Base-by-base conservation (phyloP, 2,797 vertebrate species). In the Limosa lapponica region DNA sequence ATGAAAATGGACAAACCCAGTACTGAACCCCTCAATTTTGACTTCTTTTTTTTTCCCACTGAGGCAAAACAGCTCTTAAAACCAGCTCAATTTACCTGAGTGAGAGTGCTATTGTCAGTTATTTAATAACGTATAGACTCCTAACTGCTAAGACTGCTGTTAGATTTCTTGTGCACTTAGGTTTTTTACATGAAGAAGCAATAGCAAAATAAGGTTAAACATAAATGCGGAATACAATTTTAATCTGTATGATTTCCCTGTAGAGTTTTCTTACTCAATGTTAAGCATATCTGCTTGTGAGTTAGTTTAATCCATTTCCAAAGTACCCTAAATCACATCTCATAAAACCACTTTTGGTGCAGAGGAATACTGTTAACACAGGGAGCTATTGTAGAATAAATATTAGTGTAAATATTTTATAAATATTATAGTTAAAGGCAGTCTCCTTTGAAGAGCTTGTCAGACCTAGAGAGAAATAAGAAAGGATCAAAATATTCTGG, bases 381-480 rank as follows among this genome's bases (percentile, higher is more conserved):
- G 70, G 92, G 90, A 93, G 83, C 86, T 97, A 82, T 54, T 62
- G 73, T 13, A 95, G 92, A 44, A n/a, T 72, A 91, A 96, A 94
- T 86, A 74, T 89, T 83, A 79, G 74, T 4, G 4, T 72, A 66
- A 91, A 88, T 86, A 74, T 55, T 73, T 46, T 30, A 49, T 89
- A 95, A 96, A 89, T 91, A 75, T 95, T 96, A 22, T 32, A 69
- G 20, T 75, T 81, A 49, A 86, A 88, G 54, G 39, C 87, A 59
- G 48, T 52, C 13, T 73, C 51, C 73, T 95, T 90, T 88, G 77
- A 91, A 91, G 87, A 57, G 43, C 65, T 69, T 77, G 52, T 89
- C 72, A 82, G 58, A 67, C 43, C 32, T 74, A 36, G 64, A 34
- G 59, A 81, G 69, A 57, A 77, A 30, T 34, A 13, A 81, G n/a